Percentiles rank a stretch among this genome's conserved stretches.
These are phyloP conservation scores for Stigmatopora nigra DNA, from an alignment of 2,113 vertebrate genomes.

Conservation along the genomic window DNA sequence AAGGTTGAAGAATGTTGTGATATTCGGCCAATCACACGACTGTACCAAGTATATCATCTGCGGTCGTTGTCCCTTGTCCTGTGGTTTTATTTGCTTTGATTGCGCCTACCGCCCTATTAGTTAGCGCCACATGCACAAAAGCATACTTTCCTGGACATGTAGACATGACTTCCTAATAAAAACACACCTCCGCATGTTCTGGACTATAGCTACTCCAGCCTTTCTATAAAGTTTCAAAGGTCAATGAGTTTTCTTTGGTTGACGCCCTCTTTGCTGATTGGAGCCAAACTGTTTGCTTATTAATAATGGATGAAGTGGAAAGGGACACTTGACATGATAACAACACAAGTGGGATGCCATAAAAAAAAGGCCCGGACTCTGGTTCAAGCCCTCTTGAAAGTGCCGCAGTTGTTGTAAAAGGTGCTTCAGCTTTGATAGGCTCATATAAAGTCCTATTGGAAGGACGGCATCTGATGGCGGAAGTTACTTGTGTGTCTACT, in stretches of 20 bases:
- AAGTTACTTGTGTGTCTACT: constrained; percentile 48
- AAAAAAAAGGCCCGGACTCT: constrained; percentile 51
- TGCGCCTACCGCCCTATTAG: constrained; percentile 36
- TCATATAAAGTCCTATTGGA: constrained; percentile 45
- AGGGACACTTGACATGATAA: constrained; percentile 46
- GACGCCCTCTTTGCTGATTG: constrained; percentile 53
- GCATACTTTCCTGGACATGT: constrained; percentile 5
- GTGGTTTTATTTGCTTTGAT: constrained; percentile 45
- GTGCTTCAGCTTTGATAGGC: constrained; percentile 37
- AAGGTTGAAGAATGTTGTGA: constrained; percentile 5
- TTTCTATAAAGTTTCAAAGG: constrained; percentile 34
- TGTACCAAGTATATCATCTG: constrained; percentile 12
- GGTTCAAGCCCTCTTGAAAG: constrained; percentile 50
- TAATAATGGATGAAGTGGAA: constrained; percentile 57
- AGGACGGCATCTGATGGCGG: constrained; percentile 24
- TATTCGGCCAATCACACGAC: constrained; percentile 6
- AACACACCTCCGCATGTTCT: constrained; percentile 11
- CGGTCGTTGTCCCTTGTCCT: constrained; percentile 53
- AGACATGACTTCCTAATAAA: constrained; percentile 8
- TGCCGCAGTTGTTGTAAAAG: constrained; percentile 38
- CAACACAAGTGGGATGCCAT: constrained; percentile 42
- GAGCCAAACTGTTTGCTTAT: constrained; percentile 32
- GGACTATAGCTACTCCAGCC: constrained; percentile 9
- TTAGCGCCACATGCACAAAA: constrained; percentile 17
- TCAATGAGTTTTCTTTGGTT: constrained; percentile 36